These are phyloP conservation scores for Catagonus wagneri DNA, from an alignment of 2,113 vertebrate genomes.

Conservation along the genomic window DNA sequence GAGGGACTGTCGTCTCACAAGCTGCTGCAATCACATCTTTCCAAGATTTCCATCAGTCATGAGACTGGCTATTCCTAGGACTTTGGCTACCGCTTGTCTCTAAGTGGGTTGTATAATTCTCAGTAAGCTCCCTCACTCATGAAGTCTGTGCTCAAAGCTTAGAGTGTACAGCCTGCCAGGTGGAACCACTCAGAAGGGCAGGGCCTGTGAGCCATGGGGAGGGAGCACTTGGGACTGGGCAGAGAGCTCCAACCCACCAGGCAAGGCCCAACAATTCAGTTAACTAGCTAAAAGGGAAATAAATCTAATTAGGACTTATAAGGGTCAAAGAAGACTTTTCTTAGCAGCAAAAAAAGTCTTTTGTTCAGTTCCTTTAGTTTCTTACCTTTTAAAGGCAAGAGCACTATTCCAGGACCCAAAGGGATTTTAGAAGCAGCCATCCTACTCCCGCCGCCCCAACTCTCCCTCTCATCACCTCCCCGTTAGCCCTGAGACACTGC, in stretches of 20 bases:
- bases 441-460: background rate
- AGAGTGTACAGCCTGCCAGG: background rate
- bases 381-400: background rate
- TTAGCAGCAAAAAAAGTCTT: slow-evolving; percentile 28
- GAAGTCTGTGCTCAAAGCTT: background rate
- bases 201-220: background rate
- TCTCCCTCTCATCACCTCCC: background rate
- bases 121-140: background rate
- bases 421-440: background rate
- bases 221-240: background rate
- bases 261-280: background rate
- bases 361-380: slow-evolving; percentile 33
- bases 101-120: background rate
- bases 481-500: background rate
- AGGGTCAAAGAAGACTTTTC: slow-evolving; percentile 47
- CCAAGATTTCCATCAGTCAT: background rate
- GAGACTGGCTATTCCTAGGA: background rate
- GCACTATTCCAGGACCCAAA: background rate
- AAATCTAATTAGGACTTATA: slow-evolving; percentile 45
- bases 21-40: background rate
- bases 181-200: background rate
- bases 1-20: background rate
- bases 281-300: slow-evolving; percentile 24
- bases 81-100: slow-evolving; percentile 20
- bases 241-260: background rate